Evolutionary conservation across 2,888 invertebrate species (phyloP).

Genomic region (Apoderus coryli): DNA sequence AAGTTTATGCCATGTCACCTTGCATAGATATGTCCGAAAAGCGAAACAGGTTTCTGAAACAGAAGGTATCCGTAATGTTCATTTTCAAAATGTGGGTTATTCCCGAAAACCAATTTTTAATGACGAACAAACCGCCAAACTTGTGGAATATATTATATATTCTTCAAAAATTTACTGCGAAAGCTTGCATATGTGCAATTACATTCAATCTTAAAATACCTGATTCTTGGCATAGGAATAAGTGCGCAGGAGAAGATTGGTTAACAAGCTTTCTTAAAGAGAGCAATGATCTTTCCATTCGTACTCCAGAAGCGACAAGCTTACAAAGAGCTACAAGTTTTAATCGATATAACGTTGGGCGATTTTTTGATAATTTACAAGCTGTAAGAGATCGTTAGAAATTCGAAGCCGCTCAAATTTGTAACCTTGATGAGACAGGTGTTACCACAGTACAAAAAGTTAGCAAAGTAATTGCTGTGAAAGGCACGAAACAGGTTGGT

Average conservation of each 20-base stretch:
- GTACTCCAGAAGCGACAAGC: conserved; percentile 7
- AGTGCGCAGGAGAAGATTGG: conserved; percentile 4
- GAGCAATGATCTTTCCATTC: too few species aligned
- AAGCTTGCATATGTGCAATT: too few species aligned
- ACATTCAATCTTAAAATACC: too few species aligned
- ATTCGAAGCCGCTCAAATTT: too few species aligned
- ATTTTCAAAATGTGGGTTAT: too few species aligned
- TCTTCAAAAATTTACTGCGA: conserved; percentile 5
- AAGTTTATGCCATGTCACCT: conserved; percentile 2
- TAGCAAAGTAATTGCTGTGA: conserved; percentile 2
- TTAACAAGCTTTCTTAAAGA: conserved; percentile 6
- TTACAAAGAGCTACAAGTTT: conserved; percentile 4
- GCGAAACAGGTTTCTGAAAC: too few species aligned
- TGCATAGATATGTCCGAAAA: background rate
- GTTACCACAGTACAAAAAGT: conserved; percentile 7
- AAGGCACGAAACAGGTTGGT: conserved; percentile 6
- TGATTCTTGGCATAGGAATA: conserved; percentile 1
- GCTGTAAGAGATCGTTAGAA: too few species aligned
- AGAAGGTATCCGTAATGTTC: too few species aligned
- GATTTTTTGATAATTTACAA: too few species aligned
- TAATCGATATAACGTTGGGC: too few species aligned
- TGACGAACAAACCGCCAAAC: background rate
- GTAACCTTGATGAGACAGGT: too few species aligned
- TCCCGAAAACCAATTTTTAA: background rate
- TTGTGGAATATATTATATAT: too few species aligned